Percentiles rank a stretch among this genome's conserved stretches.
These are phyloP conservation scores for Phylloscopus trochilus DNA, from an alignment of 2,113 vertebrate genomes.

Conservation along the genomic window DNA sequence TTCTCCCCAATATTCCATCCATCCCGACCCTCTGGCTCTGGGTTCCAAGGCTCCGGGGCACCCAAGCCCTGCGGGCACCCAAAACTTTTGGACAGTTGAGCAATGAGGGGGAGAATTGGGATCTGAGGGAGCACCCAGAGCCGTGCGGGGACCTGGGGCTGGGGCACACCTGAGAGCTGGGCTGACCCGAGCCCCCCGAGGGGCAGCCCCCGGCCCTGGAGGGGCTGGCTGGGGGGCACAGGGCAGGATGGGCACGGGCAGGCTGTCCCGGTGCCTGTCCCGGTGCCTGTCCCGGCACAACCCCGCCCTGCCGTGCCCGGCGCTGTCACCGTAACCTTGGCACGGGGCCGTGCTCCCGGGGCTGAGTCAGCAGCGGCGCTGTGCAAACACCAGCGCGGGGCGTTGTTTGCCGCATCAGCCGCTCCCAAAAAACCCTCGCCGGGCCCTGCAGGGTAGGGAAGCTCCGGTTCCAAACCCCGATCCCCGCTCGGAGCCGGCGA, in stretches of 20 bases:
- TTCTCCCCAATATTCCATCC: not conserved
- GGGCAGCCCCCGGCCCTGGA: not conserved
- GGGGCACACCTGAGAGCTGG: not conserved
- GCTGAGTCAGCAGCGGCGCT: not conserved
- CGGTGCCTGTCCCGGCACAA: not conserved
- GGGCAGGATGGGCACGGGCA: not conserved
- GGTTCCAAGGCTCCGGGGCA: not conserved
- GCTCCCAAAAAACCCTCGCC: not conserved
- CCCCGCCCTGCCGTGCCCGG: not conserved
- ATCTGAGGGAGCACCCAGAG: too few relatives aligned
- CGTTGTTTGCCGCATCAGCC: fast-evolving
- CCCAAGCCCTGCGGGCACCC: not conserved
- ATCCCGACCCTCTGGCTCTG: not conserved
- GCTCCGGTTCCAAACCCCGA: not conserved
- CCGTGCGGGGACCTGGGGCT: not conserved
- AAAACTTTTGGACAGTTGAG: not conserved
- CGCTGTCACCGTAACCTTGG: not conserved
- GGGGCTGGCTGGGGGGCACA: not conserved
- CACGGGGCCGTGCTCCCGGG: not conserved
- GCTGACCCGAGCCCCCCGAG: fast-evolving
- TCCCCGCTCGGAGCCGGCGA: not conserved
- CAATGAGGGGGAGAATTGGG: not conserved
- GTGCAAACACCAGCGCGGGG: not conserved
- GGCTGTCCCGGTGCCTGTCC: not conserved
- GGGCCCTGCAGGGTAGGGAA: not conserved